phyloP scores from a whole-genome alignment of 2,888 invertebrate species.

The Sinodicranocentrus sp. region DNA sequence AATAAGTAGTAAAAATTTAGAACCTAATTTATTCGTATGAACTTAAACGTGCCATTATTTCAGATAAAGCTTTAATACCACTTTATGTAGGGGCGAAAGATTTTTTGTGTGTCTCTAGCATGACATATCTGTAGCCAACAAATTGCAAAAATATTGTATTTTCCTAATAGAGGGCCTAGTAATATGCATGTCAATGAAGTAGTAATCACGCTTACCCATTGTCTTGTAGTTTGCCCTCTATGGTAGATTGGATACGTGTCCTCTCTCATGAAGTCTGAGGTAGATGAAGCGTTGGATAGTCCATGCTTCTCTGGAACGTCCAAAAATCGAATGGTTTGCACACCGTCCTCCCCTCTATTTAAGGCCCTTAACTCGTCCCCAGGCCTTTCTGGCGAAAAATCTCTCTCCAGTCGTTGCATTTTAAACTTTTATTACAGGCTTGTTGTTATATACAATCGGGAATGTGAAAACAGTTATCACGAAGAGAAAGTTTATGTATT shows the following conservation, averaged over 20 bases:
- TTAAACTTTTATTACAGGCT: neutral
- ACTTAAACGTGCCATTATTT: too few relatives aligned
- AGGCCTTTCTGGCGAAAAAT: slow-evolving; percentile 69
- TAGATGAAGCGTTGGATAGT: slow-evolving; percentile 68
- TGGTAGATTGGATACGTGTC: slow-evolving; percentile 72
- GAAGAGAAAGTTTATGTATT: neutral
- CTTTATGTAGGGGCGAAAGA: too few relatives aligned
- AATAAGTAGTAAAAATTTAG: too few relatives aligned
- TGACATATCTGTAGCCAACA: too few relatives aligned
- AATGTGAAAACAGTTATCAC: neutral
- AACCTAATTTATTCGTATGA: too few relatives aligned
- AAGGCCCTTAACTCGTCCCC: slow-evolving; percentile 72
- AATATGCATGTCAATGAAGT: too few relatives aligned
- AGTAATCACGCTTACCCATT: slow-evolving; percentile 64
- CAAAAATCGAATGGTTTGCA: slow-evolving; percentile 68
- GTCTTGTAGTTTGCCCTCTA: slow-evolving; percentile 52
- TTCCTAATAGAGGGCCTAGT: too few relatives aligned
- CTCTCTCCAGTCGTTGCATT: slow-evolving; percentile 72
- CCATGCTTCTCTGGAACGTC: slow-evolving; percentile 69
- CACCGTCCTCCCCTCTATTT: slow-evolving; percentile 72
- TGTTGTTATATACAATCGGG: neutral
- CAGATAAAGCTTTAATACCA: too few relatives aligned
- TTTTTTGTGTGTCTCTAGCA: too few relatives aligned
- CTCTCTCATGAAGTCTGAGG: slow-evolving; percentile 70
- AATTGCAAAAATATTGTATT: too few relatives aligned